phyloP scores from a whole-genome alignment of 2,888 invertebrate genomes.

The Lordiphosa fenestrarum region DNA sequence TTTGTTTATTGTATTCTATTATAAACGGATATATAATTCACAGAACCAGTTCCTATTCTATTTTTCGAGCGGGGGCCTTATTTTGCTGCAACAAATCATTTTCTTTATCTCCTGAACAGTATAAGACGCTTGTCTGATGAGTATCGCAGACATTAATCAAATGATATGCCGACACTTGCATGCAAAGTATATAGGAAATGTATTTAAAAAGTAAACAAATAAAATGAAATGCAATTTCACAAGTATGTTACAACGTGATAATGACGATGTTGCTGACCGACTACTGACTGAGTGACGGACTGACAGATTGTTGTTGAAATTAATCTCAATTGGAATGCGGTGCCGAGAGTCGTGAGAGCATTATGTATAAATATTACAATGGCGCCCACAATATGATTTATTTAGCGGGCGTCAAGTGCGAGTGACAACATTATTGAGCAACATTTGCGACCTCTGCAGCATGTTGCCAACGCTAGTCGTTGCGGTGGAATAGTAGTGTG shows the following conservation, averaged over 20 bases:
- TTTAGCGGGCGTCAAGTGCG: slow-evolving; percentile 31
- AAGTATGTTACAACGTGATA: slow-evolving; percentile 28
- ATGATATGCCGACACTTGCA: slow-evolving; percentile 19
- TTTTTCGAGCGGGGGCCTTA: not conserved
- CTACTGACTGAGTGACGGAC: slow-evolving; percentile 38
- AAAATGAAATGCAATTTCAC: slow-evolving; percentile 27
- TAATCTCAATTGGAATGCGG: slow-evolving; percentile 55
- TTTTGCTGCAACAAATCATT: slow-evolving; percentile 1
- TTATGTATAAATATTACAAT: slow-evolving; percentile 1
- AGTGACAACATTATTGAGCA: slow-evolving; percentile 11
- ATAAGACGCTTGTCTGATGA: slow-evolving; percentile 19
- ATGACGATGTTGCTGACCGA: slow-evolving; percentile 39
- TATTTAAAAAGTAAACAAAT: slow-evolving; percentile 34
- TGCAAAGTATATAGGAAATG: slow-evolving; percentile 53
- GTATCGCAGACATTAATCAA: slow-evolving; percentile 31
- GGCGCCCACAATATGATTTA: slow-evolving; percentile 27
- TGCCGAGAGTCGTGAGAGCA: slow-evolving; percentile 13
- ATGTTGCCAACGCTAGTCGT: not conserved
- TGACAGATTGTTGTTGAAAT: slow-evolving; percentile 45
- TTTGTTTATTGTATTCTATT: no score
- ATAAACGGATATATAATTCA: not conserved
- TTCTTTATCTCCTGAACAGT: slow-evolving; percentile 5
- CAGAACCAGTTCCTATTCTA: slow-evolving; percentile 1
- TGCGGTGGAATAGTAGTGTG: not conserved
- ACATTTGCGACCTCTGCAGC: no score